Evolutionary conservation across 2,797 vertebrate species (phyloP), one percentile per base, ranked within the genome.

Genomic region (Parotocinclus haroldoi): DNA sequence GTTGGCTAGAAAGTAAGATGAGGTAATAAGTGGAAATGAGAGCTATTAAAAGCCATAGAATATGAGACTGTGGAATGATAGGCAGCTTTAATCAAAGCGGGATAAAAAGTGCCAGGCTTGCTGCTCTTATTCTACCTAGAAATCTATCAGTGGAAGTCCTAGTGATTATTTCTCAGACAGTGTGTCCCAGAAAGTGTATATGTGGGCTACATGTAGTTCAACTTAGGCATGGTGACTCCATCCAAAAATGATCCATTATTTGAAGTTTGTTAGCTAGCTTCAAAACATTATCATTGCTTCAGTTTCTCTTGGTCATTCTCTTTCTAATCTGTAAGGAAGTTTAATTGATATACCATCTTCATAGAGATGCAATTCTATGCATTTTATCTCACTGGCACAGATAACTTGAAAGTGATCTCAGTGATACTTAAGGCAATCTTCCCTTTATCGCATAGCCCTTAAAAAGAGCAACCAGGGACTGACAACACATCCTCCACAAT

Each of bases 391-490:
- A 56, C 38, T 61, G 54, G 64, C 68, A 71, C 37, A 39, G 58
- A 64, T 42, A 63, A 76, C 63, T 51, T 63, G 54, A 75, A 72
- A 68, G 60, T 71, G 51, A 18, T 51, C 59, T 70, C 63, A 66
- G 52, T 58, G 61, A 58, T 69, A 71, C 66, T 66, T 69, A 64
- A 61, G 63, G 63, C 42, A 19, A 70, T 61, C 57, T 39, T 56
- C 57, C 66, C 68, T 69, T 77, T 80, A 66, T 69, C 19, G 10
- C 54, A 49, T 49, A 10, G 54, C 42, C 59, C 51, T 63, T 27
- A 27, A 66, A 71, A 63, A 77, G 46, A 77, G 50, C 78, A 72
- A 75, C 78, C 80, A 78, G 37, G 52, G 56, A 37, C n/a, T 74
- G 62, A 77, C 54, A 69, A 69, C 52, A 68, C 69, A 73, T 77